Conservation (phyloP, 2,113 vertebrate genomes). For the Limanda limanda region DNA sequence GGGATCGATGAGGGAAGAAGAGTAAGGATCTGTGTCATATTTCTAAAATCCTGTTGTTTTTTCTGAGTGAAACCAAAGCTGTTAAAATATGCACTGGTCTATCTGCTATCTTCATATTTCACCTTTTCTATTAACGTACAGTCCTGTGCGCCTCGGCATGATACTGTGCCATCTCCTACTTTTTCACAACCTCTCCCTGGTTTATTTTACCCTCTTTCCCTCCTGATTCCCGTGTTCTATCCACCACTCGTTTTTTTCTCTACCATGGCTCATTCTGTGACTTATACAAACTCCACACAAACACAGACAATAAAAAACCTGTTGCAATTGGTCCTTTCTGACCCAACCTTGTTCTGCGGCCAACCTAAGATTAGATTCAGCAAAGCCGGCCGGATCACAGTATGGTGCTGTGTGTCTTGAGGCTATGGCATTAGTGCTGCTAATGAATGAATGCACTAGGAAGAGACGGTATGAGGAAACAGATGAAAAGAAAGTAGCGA, state of each 20-base stretch:
- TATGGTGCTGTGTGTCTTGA: constrained; percentile 53
- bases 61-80: constrained; percentile 46
- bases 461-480: constrained; percentile 82
- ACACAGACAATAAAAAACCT: constrained; percentile 29
- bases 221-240: constrained; percentile 6
- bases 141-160: constrained; percentile 31
- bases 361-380: constrained; percentile 37
- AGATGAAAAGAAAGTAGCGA: constrained; percentile 79
- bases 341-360: constrained; percentile 1
- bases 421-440: constrained; percentile 81
- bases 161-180: constrained; percentile 41
- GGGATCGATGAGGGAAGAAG: constrained; percentile 41
- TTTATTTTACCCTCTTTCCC: constrained; percentile 22
- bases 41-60: constrained; percentile 37
- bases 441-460: constrained; percentile 74
- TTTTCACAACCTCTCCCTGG: constrained; percentile 34
- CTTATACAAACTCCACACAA: background rate
- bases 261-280: background rate
- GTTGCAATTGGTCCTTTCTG: constrained; percentile 43
- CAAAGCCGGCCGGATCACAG: constrained; percentile 41
- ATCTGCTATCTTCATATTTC: constrained; percentile 64
- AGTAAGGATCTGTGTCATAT: constrained; percentile 51
- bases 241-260: background rate
- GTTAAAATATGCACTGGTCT: constrained; percentile 55
- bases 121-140: constrained; percentile 58